Base-by-base conservation (phyloP, 2,797 vertebrate genomes). In the Ficedula albicollis region DNA sequence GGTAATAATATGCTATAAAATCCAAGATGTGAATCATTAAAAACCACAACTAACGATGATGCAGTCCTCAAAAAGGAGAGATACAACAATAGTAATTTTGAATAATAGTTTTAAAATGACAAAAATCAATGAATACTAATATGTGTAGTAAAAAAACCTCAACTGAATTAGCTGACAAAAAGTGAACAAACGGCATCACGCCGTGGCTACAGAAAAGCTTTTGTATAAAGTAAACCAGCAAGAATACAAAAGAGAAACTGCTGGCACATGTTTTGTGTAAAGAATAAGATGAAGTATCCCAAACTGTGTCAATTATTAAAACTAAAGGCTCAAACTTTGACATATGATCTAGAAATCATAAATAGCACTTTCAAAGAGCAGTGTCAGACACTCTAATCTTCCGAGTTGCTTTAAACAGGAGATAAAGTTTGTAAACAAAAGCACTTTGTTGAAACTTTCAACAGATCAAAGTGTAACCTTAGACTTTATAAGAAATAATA, bases 111-210 rank as follows among this genome's bases (percentile, higher is more conserved):
- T 95, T 82, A 63, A 95, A 96, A 89, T 94, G 29, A 95, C 69
- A 95, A 97, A 96, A 95, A 95, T 94, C 94, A 91, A 95, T 95
- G 88, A 93, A 95, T 95, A 88, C 94, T 97, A 95, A 94, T 95
- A 94, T 34, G 70, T 46, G 59, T 79, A 84, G 80, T 88, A 88
- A 93, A 95, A 95, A 95, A 83, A 25, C 21, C 52, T 90, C 83
- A 78, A n/a, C 52, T 67, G 77, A 95, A 95, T 97, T 95, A 95
- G 52, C 91, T 95, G 95, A 91, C 81, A 94, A 93, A 95, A 95
- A 91, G 34, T 90, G 92, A 96, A 87, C 70, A 94, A 96, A 93
- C 26, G 19, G 78, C 88, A 93, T 84, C 85, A 69, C 0, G 2
- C 74, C 70, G 19, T 54, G 86, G 84, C 56, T 94, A 62, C 52